Percentiles rank a stretch among this genome's conserved stretches.
Conservation (phyloP, 2,888 invertebrate genomes). For the Conchocele bisecta region DNA sequence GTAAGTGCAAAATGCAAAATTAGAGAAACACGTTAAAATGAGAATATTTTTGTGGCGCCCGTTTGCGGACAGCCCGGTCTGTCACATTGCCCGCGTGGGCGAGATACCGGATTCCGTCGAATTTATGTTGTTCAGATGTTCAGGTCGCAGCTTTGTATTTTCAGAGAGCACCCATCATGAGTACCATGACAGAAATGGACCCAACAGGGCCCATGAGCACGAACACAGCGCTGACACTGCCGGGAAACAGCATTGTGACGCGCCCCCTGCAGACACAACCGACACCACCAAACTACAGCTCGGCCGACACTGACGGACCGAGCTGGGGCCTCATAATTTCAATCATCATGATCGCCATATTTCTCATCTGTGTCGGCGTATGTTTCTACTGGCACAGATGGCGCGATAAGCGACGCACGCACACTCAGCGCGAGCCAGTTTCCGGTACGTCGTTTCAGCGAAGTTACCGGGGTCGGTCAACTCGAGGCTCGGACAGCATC, state of each 20-base stretch:
- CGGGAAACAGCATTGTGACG: neutral
- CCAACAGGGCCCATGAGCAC: no score
- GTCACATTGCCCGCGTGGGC: no score
- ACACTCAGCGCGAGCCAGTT: conserved; percentile 24
- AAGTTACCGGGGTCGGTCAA: conserved; percentile 43
- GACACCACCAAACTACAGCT: neutral
- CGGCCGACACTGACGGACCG: conserved; percentile 33
- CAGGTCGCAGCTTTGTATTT: no score
- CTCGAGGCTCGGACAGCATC: conserved; percentile 49
- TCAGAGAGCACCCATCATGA: no score
- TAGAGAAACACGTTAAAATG: no score
- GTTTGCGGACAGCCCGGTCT: no score
- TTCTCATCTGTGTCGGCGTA: conserved; percentile 58
- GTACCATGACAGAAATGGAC: no score
- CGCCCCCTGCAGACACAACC: neutral
- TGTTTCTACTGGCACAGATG: conserved; percentile 71
- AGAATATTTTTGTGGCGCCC: no score
- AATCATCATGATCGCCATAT: conserved; percentile 62
- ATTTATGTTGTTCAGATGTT: no score
- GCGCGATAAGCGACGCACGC: conserved; percentile 54
- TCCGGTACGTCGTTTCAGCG: conserved; percentile 49
- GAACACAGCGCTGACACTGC: no score
- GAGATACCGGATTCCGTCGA: no score
- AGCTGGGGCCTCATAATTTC: conserved; percentile 68
- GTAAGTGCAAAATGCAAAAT: no score